Percentiles rank a stretch among this genome's conserved stretches.
Conservation (phyloP, 1,140 invertebrate species). For the Drosophila parabipectinata region DNA sequence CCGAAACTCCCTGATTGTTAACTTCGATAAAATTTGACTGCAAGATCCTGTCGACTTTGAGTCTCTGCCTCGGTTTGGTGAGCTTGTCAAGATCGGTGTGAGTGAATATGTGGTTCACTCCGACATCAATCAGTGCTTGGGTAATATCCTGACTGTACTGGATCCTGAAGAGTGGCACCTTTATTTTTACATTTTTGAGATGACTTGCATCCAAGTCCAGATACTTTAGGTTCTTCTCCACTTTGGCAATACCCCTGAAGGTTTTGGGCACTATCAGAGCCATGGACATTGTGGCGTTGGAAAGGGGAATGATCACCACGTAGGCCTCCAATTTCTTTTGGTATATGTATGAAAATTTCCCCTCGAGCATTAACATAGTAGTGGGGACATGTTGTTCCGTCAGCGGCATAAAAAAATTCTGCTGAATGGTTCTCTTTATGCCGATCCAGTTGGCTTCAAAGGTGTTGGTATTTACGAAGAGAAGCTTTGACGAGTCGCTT, state of each 20-base stretch:
- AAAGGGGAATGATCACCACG: background rate
- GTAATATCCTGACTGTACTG: conserved; percentile 9
- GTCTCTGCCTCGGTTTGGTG: background rate
- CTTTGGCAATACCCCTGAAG: background rate
- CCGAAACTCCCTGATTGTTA: background rate
- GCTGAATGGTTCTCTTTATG: background rate
- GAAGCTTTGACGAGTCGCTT: background rate
- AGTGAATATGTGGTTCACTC: background rate
- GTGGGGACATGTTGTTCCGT: background rate
- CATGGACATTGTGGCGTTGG: background rate
- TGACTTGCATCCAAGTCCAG: background rate
- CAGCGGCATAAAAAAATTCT: background rate
- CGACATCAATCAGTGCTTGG: conserved; percentile 13
- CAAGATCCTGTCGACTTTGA: background rate
- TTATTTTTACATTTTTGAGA: background rate
- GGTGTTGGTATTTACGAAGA: background rate
- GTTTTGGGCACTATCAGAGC: conserved; percentile 2
- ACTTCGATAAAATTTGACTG: background rate
- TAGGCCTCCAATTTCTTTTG: background rate
- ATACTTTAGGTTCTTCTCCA: background rate
- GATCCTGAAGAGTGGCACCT: conserved; percentile 4
- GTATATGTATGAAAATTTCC: background rate
- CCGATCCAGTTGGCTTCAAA: background rate
- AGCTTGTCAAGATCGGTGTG: background rate
- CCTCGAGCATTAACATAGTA: conserved; percentile 5